These are phyloP conservation scores for Hydra vulgaris DNA, from an alignment of 30 jellyfish, hydroid and myxozoan genomes.

Conservation along the genomic window DNA sequence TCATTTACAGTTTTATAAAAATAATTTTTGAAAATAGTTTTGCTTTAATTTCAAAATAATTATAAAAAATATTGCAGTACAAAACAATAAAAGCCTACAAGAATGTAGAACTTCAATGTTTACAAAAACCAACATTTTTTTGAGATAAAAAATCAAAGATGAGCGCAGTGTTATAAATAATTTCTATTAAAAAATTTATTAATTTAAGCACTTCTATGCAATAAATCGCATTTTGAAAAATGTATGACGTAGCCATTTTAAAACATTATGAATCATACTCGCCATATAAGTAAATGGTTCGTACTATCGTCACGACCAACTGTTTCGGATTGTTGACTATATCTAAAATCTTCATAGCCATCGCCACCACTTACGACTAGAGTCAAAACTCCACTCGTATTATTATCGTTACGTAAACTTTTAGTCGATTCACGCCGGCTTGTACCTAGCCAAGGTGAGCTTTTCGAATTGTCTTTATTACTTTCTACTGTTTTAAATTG, in stretches of 20 bases:
- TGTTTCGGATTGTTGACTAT: conserved; percentile 81
- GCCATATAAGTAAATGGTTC: conserved; percentile 92
- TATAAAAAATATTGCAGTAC: no score
- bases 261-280: conserved; percentile 47
- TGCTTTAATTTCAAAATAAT: no score
- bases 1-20: no score
- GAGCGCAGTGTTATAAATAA: background rate
- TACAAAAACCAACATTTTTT: no score
- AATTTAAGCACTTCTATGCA: no score
- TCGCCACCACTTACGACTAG: conserved; percentile 97
- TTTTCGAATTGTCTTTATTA: conserved; percentile 20
- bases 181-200: no score
- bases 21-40: no score
- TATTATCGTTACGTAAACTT: conserved; percentile 35
- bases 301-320: conserved; percentile 99
- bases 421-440: conserved; percentile 30
- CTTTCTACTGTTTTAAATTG: conserved; percentile 41
- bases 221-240: background rate
- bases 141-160: no score
- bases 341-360: conserved; percentile 93
- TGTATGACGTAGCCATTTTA: background rate
- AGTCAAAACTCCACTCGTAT: conserved; percentile 44
- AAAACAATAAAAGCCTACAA: no score
- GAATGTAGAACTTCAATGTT: no score
- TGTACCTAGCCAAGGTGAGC: conserved; percentile 31